Base-by-base conservation (phyloP, 2,888 invertebrate genomes). In the Heliconius aoede region DNA sequence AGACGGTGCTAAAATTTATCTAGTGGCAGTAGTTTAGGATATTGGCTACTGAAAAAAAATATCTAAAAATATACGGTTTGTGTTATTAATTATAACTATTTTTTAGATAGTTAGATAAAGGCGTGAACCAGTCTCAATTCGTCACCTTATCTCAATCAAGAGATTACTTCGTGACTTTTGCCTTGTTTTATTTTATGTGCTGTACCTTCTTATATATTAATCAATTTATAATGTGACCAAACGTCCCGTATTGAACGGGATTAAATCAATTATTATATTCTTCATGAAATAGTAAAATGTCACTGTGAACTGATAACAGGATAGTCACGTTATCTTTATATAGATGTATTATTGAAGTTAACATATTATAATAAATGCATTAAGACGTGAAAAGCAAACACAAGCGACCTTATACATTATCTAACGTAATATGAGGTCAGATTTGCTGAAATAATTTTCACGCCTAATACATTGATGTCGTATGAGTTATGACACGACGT, bases 301-400 rank as follows among this genome's bases (percentile, higher is more conserved):
- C 8, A 46, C 21, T 46, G 18, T 46, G 3, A 46, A 21, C 18
- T 46, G 21, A 46, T 46, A 46, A 21, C 21, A 8, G 3, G 21
- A 21, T 21, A 18, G 21, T 46, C 46, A 46, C 46, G 46, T 46
- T 21, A 18, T 36, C 1, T 8, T 5, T 40, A 46, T 8, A 46
- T 46, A 46, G 18, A 58, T 24, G 28, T 69, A 71, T 21, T 55
- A 32, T 30, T 64, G 15, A 51, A 75, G 71, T 72, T 72, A 76
- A 40, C 76, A 55, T 32, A 40, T 21, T 46, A 46, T 36, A 58
- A 72, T 82, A 82, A 84, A 83, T 87, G 85, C 84, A 87, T 85
- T 76, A 67, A 81, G 83, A 89, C 88, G 86, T 81, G 82, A 84
- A 83, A 80, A 78, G 81, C 86, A 89, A 90, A 90, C 84, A 89